Base-by-base conservation (phyloP, 2,888 invertebrate species). In the Linnaemya tessellans region DNA sequence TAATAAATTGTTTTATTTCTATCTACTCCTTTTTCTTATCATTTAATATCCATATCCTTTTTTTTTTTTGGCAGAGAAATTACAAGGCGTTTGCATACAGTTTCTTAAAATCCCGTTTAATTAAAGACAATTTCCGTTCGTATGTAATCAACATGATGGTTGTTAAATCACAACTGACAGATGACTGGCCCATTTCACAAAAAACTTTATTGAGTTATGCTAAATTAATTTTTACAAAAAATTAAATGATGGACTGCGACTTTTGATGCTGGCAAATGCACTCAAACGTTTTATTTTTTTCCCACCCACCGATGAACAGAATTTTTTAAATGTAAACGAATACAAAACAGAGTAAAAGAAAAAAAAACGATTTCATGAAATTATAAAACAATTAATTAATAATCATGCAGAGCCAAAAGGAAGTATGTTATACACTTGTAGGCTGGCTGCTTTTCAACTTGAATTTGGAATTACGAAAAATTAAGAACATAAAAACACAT, bases 391-490 rank as follows among this genome's bases (percentile, higher is more conserved):
- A 82, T 85, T 85, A 85, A 85, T 85, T 85, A 82, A 79, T 82
- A 79, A 85, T 67, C 82, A 85, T 82, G 85, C 85, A 75, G 85
- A 85, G 85, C 41, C 74, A 85, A 80, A 80, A 82, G 85, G 85
- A 85, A 85, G 73, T 82, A 79, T 74, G 43, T 62, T 73, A 46
- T 71, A 54, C 80, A 80, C 84, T 84, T 80, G 79, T 65, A 78
- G n/a, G 82, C n/a, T n/a, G n/a, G n/a, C n/a, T n/a, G n/a, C 74
- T 78, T 79, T 81, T 85, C 85, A 85, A 85, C 82, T 85, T 85
- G 85, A 85, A 81, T 79, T 85, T 62, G 22, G 35, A 65, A 79
- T 81, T 77, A 56, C 49, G 46, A 80, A 80, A 70, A 64, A 70
- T 49, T 65, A 60, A 22, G 54, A 79, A 73, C 30, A 70, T 64